Evolutionary conservation across 1,140 invertebrate genomes (phyloP), one percentile per base, ranked within the genome.

Genomic region (Cryptotermes secundus): DNA sequence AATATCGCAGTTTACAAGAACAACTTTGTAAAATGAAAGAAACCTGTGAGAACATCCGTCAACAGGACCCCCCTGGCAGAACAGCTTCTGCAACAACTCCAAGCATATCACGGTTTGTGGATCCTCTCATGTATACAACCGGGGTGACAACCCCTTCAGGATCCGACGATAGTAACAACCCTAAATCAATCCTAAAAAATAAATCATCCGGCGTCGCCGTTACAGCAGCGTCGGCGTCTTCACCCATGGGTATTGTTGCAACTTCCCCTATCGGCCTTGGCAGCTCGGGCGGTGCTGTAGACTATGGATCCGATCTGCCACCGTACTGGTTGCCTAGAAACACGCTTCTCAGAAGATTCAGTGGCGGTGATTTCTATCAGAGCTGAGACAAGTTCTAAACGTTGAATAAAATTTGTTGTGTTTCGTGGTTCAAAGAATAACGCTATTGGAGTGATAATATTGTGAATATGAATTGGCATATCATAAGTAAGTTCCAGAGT

Each of bases 1-100:
- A 96, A 87, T 96, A 96, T 87, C 91, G 94, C 86, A 93, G 90
- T 86, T 90, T 96, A 79, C 93, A 95, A 88, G 93, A 95, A 88
- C 94, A 95, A 88, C 88, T 96, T 84, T 94, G 92, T 83, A 93
- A 93, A 88, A 95, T 95, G 94, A 95, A 95, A 87, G 93, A 95
- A 87, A 94, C 94, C 38, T 93, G 94, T 87, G 94, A 94, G 86
- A 93, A 91, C 85, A 91, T 94, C 83, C 89, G 90, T 59, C 90
- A 81, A 31, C 79, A 42, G 22, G 53, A 38, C 0, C 42, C 42
- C 36, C 59, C 59, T 72, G 59, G 59, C n/a, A 72, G 59, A 72
- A 35, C 35, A n/a, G 34, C 80, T 1, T 34, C 34, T 10, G 3
- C 42, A 0, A 9, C 34, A 6, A 81, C 80, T 34, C 35, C 35